phyloP scores from a whole-genome alignment of 1,140 invertebrate genomes.

The Papilio aristodemus region DNA sequence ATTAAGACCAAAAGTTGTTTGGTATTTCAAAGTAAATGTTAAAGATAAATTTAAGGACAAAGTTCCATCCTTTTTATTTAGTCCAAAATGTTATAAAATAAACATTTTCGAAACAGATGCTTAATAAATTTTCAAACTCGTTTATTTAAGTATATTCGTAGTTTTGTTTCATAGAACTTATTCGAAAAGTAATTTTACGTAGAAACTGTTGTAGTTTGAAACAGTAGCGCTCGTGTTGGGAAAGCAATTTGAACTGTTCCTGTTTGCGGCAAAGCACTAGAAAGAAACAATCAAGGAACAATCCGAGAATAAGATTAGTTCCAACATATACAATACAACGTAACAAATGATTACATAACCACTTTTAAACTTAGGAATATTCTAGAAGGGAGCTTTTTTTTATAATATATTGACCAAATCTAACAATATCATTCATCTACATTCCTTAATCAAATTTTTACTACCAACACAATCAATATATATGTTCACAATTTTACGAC shows the following conservation, averaged over 20 bases:
- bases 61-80: too few relatives aligned
- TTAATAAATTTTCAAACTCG: not conserved
- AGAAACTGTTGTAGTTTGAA: constrained; percentile 9
- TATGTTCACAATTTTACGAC: too few relatives aligned
- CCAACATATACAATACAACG: not conserved
- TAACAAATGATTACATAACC: not conserved
- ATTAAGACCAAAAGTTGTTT: too few relatives aligned
- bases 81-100: not conserved
- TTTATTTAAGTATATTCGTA: constrained; percentile 1
- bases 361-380: not conserved
- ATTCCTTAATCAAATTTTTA: too few relatives aligned
- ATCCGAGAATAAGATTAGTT: not conserved
- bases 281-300: constrained; percentile 2
- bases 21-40: too few relatives aligned
- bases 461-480: too few relatives aligned
- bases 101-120: not conserved
- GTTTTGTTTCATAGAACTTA: constrained; percentile 8
- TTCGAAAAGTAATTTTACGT: constrained; percentile 14
- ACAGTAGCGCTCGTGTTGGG: not conserved
- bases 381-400: too few relatives aligned
- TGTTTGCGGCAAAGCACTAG: not conserved
- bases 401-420: too few relatives aligned
- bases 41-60: too few relatives aligned
- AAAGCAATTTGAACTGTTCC: constrained; percentile 20
- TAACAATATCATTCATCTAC: too few relatives aligned